Evolutionary conservation across 2,797 vertebrate species (phyloP).

Genomic region (Thalassophryne amazonica): DNA sequence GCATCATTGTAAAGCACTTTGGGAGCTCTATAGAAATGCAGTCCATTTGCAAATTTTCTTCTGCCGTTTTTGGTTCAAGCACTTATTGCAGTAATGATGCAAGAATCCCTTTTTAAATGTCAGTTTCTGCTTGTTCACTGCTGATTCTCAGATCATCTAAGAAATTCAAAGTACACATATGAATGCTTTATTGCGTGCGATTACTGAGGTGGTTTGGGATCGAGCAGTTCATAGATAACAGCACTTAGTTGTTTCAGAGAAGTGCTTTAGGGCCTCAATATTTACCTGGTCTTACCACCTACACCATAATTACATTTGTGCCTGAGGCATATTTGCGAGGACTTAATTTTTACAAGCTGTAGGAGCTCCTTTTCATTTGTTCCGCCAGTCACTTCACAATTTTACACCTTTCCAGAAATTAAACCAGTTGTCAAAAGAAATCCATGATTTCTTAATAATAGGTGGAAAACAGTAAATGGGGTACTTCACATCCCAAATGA

Average conservation of each 20-base stretch:
- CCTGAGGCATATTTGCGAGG: slow-evolving; percentile 30
- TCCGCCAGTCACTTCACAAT: background rate
- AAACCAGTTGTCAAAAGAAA: background rate
- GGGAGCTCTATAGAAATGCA: no score
- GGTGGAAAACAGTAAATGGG: background rate
- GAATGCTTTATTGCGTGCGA: slow-evolving; percentile 35
- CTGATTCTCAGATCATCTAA: slow-evolving; percentile 48
- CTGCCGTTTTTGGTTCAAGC: slow-evolving; percentile 14
- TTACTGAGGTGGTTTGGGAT: slow-evolving; percentile 39
- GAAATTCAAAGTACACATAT: slow-evolving; percentile 34
- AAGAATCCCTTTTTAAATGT: slow-evolving; percentile 43
- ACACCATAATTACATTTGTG: slow-evolving; percentile 38
- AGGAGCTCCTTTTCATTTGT: slow-evolving; percentile 1
- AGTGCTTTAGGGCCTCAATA: slow-evolving; percentile 35
- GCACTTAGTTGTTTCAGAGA: slow-evolving; percentile 27
- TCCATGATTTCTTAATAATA: background rate
- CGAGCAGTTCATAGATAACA: slow-evolving; percentile 53
- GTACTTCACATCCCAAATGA: no score
- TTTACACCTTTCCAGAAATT: background rate
- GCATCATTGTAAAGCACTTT: no score
- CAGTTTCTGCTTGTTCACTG: slow-evolving; percentile 40
- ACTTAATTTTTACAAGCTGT: slow-evolving; percentile 33
- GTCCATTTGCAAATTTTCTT: background rate
- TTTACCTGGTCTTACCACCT: slow-evolving; percentile 36
- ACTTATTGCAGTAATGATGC: slow-evolving; percentile 47